Evolutionary conservation across 2,797 vertebrate genomes (phyloP).

Genomic region (Macropodus opercularis): DNA sequence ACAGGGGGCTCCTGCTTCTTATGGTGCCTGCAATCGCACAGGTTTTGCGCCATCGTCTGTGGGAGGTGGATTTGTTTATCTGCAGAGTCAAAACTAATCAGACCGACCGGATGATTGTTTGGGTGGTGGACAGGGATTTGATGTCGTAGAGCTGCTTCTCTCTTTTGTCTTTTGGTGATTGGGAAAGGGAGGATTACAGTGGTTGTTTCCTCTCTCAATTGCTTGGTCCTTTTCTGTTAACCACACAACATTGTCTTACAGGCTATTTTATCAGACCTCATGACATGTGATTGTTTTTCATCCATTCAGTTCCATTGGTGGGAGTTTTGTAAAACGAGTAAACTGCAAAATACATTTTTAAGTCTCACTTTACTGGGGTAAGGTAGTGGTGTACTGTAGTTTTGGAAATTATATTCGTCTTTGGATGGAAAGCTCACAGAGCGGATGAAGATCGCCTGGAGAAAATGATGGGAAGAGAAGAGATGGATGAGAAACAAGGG

Average conservation of each 20-base stretch:
- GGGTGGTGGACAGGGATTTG: slow-evolving; percentile 15
- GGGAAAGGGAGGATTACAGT: slow-evolving; percentile 36
- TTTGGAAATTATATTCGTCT: not conserved
- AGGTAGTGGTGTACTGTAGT: too few relatives aligned
- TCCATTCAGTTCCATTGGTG: not conserved
- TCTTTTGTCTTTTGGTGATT: slow-evolving; percentile 49
- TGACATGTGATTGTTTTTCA: not conserved
- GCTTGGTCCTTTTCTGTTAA: slow-evolving; percentile 12
- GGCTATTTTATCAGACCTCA: not conserved
- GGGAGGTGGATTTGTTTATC: not conserved
- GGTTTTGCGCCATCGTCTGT: not conserved
- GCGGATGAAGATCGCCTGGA: not conserved
- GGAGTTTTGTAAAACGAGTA: too few relatives aligned
- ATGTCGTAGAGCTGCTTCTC: not conserved
- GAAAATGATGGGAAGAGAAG: slow-evolving; percentile 28
- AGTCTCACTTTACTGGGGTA: too few relatives aligned
- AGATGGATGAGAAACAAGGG: slow-evolving; percentile 36
- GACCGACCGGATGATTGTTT: slow-evolving; percentile 23
- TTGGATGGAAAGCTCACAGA: slow-evolving; percentile 8
- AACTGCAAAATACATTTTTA: too few relatives aligned
- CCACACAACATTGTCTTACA: not conserved
- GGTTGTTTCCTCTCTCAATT: slow-evolving; percentile 18
- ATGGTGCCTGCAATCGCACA: slow-evolving; percentile 10
- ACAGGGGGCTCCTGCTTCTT: slow-evolving; percentile 12
- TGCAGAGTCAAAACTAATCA: not conserved